Conservation (phyloP, 2,888 invertebrate genomes). For the Schizotus pectinicornis region DNA sequence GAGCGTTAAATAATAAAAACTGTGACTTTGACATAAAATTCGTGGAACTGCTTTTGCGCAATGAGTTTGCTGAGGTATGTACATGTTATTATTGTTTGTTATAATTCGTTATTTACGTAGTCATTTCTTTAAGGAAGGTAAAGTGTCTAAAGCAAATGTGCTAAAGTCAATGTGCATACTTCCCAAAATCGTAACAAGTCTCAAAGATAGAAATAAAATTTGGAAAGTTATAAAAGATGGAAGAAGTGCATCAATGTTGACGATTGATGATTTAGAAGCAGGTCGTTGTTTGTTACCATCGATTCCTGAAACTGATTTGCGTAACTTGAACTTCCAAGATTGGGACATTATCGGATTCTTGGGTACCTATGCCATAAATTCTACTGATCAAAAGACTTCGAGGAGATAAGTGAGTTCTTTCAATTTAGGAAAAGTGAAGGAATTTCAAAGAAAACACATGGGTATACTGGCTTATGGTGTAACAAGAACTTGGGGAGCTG, state of each 20-base stretch:
- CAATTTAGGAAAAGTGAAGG: too few species aligned
- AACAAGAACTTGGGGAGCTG: constrained; percentile 2
- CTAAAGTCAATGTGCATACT: not conserved
- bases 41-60: too few species aligned
- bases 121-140: too few species aligned
- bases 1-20: too few species aligned
- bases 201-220: constrained; percentile 5
- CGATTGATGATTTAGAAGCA: constrained; percentile 10
- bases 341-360: constrained; percentile 22
- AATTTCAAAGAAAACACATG: too few species aligned
- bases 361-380: constrained; percentile 7
- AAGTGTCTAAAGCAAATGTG: not conserved
- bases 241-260: constrained; percentile 1
- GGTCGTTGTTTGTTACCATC: constrained; percentile 2
- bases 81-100: too few species aligned
- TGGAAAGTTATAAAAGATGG: constrained; percentile 18
- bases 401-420: too few species aligned
- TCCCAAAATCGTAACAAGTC: not conserved
- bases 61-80: too few species aligned
- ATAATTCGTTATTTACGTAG: too few species aligned
- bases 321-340: constrained; percentile 17
- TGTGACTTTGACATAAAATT: too few species aligned
- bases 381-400: too few species aligned
- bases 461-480: constrained; percentile 2
- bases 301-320: constrained; percentile 22